These are phyloP conservation scores for Scaeva pyrastri DNA, from an alignment of 2,888 invertebrate genomes.

Conservation along the genomic window DNA sequence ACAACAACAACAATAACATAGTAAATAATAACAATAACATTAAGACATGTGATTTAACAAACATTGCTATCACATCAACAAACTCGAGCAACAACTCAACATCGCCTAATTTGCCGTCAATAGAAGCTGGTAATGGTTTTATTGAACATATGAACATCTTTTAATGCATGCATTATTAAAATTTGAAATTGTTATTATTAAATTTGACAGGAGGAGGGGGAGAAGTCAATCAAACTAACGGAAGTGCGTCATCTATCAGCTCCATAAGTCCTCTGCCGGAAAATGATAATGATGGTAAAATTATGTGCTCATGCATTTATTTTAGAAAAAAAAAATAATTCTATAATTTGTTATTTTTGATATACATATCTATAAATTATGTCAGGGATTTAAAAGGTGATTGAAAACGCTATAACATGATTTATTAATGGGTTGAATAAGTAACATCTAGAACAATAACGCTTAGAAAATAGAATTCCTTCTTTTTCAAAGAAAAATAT, in stretches of 20 bases:
- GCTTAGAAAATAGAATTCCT: no score
- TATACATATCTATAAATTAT: no score
- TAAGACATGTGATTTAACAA: constrained; percentile 79
- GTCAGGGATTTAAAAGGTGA: no score
- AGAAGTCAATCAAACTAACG: constrained; percentile 80
- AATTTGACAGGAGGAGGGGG: constrained; percentile 70
- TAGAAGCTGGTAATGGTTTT: constrained; percentile 78
- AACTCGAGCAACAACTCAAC: constrained; percentile 83
- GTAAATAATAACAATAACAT: constrained; percentile 76
- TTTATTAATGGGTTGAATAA: no score
- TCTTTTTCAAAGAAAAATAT: no score
- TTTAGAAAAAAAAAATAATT: no score
- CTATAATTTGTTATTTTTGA: no score
- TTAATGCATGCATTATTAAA: no score
- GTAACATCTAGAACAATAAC: no score
- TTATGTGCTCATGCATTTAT: background rate
- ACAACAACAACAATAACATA: constrained; percentile 74
- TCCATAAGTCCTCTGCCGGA: constrained; percentile 82
- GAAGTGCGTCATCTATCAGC: constrained; percentile 83
- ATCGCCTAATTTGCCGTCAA: constrained; percentile 82
- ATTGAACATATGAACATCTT: background rate
- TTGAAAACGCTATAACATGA: no score
- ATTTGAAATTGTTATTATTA: background rate
- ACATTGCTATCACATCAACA: constrained; percentile 81
- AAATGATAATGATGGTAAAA: constrained; percentile 83